Percentiles rank a stretch among this genome's conserved stretches.
Conservation (phyloP, 2,888 invertebrate species). For the Dryobota labecula region DNA sequence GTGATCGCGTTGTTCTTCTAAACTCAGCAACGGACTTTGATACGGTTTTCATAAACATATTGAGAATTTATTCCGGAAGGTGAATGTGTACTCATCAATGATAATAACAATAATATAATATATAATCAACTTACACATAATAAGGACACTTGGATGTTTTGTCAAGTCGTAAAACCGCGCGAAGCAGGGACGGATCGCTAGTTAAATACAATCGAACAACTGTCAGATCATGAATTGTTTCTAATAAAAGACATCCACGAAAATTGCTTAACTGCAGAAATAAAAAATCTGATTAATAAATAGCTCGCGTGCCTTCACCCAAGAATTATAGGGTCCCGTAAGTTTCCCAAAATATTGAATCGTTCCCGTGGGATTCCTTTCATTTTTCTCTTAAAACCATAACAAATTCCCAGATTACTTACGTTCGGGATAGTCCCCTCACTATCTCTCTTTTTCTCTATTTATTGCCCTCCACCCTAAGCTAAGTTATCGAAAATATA, state of each 20-base stretch:
- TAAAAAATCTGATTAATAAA: conserved; percentile 63
- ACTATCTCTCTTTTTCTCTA: conserved; percentile 83
- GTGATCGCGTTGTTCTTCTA: too few relatives aligned
- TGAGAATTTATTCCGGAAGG: too few relatives aligned
- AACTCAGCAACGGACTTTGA: too few relatives aligned
- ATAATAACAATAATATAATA: too few relatives aligned
- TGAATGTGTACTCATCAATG: too few relatives aligned
- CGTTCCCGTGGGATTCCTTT: conserved; percentile 81
- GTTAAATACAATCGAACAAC: not conserved
- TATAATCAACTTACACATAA: too few relatives aligned
- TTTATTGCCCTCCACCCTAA: conserved; percentile 87
- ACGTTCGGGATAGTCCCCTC: conserved; percentile 75
- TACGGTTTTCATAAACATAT: too few relatives aligned
- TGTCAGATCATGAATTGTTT: not conserved
- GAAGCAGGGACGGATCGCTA: too few relatives aligned
- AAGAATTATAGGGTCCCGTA: conserved; percentile 58
- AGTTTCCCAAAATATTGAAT: conserved; percentile 76
- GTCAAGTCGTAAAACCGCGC: too few relatives aligned
- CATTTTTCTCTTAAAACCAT: conserved; percentile 87
- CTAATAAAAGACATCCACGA: conserved; percentile 7
- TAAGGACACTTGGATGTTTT: too few relatives aligned
- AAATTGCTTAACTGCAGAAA: conserved; percentile 39
- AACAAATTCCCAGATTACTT: conserved; percentile 89
- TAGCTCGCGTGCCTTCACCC: conserved; percentile 57
- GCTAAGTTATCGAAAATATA: conserved; percentile 90